A percentile compares a stretch with the other conserved stretches of the same genome.
Conservation (phyloP, 2,113 vertebrate species). For the Pterocles gutturalis region DNA sequence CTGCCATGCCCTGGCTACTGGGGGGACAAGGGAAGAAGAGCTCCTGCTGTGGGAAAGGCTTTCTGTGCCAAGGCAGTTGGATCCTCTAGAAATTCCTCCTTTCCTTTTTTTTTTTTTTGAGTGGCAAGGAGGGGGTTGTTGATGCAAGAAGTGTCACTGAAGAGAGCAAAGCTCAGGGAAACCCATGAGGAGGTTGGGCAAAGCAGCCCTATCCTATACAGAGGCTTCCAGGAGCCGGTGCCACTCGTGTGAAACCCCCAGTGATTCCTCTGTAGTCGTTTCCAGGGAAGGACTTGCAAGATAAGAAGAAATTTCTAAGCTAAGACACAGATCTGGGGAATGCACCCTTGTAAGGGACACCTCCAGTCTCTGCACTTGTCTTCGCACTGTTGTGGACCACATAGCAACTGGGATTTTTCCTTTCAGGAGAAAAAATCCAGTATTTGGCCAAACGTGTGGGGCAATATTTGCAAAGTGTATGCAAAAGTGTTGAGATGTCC, state of each 20-base stretch:
- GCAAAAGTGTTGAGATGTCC: background rate
- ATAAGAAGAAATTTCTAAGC: background rate
- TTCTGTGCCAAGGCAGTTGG: background rate
- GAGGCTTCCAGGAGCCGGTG: background rate
- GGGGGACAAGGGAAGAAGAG: fast-evolving
- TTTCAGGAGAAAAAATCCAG: background rate
- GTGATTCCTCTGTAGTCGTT: background rate
- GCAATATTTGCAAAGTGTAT: background rate
- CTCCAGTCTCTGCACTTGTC: background rate
- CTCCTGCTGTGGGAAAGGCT: background rate
- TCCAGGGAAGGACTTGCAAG: background rate
- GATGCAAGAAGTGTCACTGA: background rate
- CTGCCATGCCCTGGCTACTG: background rate
- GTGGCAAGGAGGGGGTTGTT: background rate
- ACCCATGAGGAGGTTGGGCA: background rate
- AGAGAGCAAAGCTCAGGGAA: background rate
- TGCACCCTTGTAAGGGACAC: background rate
- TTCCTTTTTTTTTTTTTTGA: background rate
- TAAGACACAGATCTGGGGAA: background rate
- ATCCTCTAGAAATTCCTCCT: background rate
- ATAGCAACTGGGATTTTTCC: background rate
- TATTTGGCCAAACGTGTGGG: background rate
- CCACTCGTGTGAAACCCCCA: background rate
- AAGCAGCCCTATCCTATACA: background rate
- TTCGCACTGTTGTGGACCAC: background rate